Conservation (phyloP, 2,888 invertebrate genomes). For the Nomada ruficornis region DNA sequence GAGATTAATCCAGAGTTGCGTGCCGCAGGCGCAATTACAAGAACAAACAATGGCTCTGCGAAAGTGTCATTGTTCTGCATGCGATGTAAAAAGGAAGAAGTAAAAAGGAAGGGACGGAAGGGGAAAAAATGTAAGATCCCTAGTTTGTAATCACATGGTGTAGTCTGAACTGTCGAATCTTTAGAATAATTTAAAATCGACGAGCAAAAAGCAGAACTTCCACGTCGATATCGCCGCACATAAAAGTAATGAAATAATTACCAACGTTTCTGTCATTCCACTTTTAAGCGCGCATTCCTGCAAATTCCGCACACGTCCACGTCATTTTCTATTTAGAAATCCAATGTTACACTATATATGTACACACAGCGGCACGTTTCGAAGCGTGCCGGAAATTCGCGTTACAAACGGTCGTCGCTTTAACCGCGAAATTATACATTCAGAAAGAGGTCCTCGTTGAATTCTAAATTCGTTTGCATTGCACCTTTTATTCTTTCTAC, state of each 20-base stretch:
- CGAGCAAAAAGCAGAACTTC: conserved; percentile 64
- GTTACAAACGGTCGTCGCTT: conserved; percentile 26
- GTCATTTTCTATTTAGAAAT: conserved; percentile 45
- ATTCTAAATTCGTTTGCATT: conserved; percentile 53
- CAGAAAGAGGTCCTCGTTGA: conserved; percentile 48
- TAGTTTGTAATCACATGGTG: conserved; percentile 69
- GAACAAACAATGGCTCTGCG: conserved; percentile 70
- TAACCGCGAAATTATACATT: conserved; percentile 55
- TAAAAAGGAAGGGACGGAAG: neutral
- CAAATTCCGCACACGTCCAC: conserved; percentile 20
- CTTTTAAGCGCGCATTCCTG: neutral
- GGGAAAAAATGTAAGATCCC: conserved; percentile 61
- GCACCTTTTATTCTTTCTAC: conserved; percentile 39
- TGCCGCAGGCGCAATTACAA: conserved; percentile 69
- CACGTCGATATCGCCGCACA: conserved; percentile 42
- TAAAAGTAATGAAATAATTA: conserved; percentile 31
- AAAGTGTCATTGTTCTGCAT: conserved; percentile 69
- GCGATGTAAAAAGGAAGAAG: conserved; percentile 28
- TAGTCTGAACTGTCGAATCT: conserved; percentile 64
- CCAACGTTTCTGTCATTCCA: neutral
- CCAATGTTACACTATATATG: conserved; percentile 26
- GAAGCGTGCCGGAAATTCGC: conserved; percentile 25
- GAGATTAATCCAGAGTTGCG: conserved; percentile 68
- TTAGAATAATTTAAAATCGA: neutral
- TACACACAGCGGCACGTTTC: conserved; percentile 33